Conservation (phyloP, 2,888 invertebrate genomes). For the Bugulina stolonifera region DNA sequence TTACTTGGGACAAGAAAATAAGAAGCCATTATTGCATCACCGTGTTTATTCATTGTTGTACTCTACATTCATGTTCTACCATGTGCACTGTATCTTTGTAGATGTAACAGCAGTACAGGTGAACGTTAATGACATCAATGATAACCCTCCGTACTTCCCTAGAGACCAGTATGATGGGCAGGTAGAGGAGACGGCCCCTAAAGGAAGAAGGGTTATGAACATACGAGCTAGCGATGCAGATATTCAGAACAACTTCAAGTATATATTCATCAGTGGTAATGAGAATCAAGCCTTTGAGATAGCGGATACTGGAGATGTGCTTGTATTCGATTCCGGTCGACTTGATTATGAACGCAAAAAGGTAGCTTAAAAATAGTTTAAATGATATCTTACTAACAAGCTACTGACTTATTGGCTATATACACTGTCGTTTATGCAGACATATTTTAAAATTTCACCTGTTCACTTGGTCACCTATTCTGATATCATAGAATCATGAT, state of each 20-base stretch:
- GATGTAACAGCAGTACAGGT: slow-evolving; percentile 96
- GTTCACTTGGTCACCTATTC: too few species aligned
- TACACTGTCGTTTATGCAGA: too few species aligned
- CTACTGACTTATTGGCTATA: too few species aligned
- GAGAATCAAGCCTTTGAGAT: slow-evolving; percentile 23
- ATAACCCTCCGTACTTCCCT: slow-evolving; percentile 97
- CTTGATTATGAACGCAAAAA: slow-evolving; percentile 39
- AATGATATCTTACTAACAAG: too few species aligned
- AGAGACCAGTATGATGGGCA: slow-evolving; percentile 92
- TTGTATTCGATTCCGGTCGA: slow-evolving; percentile 28
- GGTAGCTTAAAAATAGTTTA: slow-evolving; percentile 32
- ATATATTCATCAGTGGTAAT: not conserved
- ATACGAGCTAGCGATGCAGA: slow-evolving; percentile 33
- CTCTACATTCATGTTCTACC: too few species aligned
- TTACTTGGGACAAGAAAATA: too few species aligned
- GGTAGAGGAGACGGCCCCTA: slow-evolving; percentile 93
- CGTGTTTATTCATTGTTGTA: too few species aligned
- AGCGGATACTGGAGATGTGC: slow-evolving; percentile 12
- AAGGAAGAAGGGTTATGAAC: slow-evolving; percentile 64
- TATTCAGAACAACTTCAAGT: slow-evolving; percentile 22
- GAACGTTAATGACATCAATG: slow-evolving; percentile 98
- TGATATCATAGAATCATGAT: too few species aligned
- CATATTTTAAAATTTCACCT: too few species aligned
- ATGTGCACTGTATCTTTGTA: too few species aligned
- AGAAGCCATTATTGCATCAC: too few species aligned